phyloP scores from a whole-genome alignment of 1,140 invertebrate genomes.

The Drosophila sturtevanti region DNA sequence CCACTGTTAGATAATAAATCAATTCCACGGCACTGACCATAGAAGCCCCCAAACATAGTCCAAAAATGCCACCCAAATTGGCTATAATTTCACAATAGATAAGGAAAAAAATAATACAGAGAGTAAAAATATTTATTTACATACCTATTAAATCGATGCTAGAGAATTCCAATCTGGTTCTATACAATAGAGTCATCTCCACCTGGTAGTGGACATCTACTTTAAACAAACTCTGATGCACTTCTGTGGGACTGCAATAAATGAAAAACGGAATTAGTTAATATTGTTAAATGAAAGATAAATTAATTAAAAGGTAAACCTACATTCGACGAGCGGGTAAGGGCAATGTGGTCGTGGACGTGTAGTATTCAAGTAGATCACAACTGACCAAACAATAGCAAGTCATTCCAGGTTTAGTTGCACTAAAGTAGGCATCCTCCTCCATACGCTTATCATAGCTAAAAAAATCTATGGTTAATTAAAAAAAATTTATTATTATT shows the following conservation, averaged over 20 bases:
- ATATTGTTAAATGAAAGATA: background rate
- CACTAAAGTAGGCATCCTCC: conserved; percentile 68
- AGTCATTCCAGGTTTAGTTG: conserved; percentile 70
- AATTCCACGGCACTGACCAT: conserved; percentile 81
- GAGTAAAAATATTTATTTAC: conserved; percentile 10
- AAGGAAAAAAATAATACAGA: background rate
- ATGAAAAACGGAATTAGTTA: too few species aligned
- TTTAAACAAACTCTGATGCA: conserved; percentile 44
- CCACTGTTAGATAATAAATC: conserved; percentile 80
- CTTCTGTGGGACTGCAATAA: conserved; percentile 24
- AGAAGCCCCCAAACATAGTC: conserved; percentile 82
- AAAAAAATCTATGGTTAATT: conserved; percentile 62
- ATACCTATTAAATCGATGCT: conserved; percentile 71
- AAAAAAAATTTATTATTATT: background rate
- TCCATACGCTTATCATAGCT: conserved; percentile 69
- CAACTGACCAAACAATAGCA: conserved; percentile 70
- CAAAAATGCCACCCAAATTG: conserved; percentile 82
- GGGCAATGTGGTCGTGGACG: conserved; percentile 64
- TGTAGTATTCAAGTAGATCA: conserved; percentile 67
- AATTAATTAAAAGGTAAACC: background rate
- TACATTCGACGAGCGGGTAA: conserved; percentile 36
- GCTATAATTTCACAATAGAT: conserved; percentile 25
- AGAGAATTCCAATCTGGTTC: conserved; percentile 69
- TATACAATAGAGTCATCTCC: conserved; percentile 60
- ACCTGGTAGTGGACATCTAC: conserved; percentile 77